These are phyloP conservation scores for Drosophila recens DNA, from an alignment of 2,888 invertebrate species.

Conservation along the genomic window DNA sequence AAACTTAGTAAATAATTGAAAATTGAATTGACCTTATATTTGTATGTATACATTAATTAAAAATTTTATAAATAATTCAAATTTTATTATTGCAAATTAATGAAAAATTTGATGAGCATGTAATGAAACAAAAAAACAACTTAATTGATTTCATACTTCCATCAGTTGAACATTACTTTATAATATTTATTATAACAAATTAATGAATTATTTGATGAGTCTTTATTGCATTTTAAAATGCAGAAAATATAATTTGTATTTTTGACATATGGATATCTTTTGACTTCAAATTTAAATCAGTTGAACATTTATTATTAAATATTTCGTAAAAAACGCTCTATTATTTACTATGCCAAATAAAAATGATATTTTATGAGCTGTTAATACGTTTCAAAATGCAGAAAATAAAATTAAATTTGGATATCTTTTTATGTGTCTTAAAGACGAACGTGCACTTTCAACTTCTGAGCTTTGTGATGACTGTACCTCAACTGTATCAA, in stretches of 20 bases:
- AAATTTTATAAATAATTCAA: background rate
- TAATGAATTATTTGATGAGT: background rate
- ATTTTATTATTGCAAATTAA: background rate
- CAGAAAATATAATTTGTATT: background rate
- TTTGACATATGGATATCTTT: too few relatives aligned
- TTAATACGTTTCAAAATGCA: background rate
- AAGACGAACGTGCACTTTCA: slow-evolving; percentile 8
- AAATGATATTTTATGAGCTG: background rate
- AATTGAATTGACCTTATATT: slow-evolving; percentile 13
- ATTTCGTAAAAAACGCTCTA: too few relatives aligned
- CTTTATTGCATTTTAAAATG: background rate
- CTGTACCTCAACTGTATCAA: background rate
- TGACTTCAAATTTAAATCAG: too few relatives aligned
- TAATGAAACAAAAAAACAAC: background rate
- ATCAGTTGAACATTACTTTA: background rate
- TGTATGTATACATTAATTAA: slow-evolving; percentile 7
- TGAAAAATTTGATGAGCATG: background rate
- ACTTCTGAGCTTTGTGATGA: background rate
- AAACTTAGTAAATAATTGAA: slow-evolving; percentile 2
- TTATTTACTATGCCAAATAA: too few relatives aligned
- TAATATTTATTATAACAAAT: background rate
- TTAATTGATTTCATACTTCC: background rate
- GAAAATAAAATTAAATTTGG: background rate
- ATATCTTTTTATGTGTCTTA: background rate
- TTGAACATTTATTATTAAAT: too few relatives aligned